A percentile compares a stretch with the other conserved stretches of the same genome.
Evolutionary conservation across 2,113 vertebrate species (phyloP).

Genomic region (Lophius piscatorius): DNA sequence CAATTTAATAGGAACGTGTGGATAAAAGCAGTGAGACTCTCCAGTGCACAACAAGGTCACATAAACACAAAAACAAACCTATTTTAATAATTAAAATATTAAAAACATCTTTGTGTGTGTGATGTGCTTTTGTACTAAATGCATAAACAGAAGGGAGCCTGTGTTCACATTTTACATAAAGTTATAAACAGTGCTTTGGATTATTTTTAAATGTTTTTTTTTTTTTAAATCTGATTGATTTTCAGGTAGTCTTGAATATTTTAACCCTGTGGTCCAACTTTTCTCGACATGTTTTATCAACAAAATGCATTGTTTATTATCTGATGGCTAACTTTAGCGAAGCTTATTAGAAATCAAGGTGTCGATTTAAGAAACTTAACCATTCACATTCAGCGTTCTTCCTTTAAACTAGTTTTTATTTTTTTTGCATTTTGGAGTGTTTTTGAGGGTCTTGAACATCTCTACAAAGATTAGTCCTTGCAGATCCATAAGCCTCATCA

Average conservation of each 20-base stretch:
- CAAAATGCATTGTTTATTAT: too few relatives aligned
- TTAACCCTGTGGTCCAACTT: constrained; percentile 17
- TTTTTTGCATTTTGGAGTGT: too few relatives aligned
- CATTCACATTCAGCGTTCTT: too few relatives aligned
- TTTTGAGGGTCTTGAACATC: too few relatives aligned
- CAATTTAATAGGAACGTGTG: constrained; percentile 48
- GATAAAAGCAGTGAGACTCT: constrained; percentile 61
- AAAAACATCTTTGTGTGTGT: constrained; percentile 32
- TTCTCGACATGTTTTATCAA: background rate
- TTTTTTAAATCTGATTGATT: constrained; percentile 10
- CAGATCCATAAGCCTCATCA: too few relatives aligned
- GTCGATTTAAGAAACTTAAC: too few relatives aligned
- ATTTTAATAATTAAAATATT: constrained; percentile 41
- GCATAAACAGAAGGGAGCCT: constrained; percentile 12
- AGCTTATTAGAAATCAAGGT: constrained; percentile 2
- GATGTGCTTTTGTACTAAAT: constrained; percentile 28
- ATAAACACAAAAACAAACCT: constrained; percentile 27
- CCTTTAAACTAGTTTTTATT: too few relatives aligned
- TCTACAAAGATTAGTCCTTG: too few relatives aligned
- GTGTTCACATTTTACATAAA: constrained; percentile 24
- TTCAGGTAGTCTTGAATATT: constrained; percentile 35
- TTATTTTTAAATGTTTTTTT: constrained; percentile 16
- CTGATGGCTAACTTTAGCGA: too few relatives aligned
- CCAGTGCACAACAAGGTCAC: constrained; percentile 63
- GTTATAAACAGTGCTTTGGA: constrained; percentile 1